Percentiles rank a stretch among this genome's conserved stretches.
Evolutionary conservation across 2,797 vertebrate species (phyloP).

Genomic region (Caiman crocodilus): DNA sequence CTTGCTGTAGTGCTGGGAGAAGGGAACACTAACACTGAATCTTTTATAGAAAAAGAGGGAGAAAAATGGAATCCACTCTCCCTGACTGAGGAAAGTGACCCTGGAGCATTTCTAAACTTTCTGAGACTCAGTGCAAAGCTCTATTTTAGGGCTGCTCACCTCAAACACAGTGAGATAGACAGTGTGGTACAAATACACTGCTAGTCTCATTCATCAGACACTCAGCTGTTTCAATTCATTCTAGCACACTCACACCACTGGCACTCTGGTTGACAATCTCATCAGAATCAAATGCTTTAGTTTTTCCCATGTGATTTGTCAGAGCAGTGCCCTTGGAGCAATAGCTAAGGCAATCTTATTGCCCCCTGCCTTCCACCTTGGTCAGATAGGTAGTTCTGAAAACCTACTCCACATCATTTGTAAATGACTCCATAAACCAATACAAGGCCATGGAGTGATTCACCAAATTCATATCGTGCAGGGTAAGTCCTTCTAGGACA

Average conservation of each 20-base stretch:
- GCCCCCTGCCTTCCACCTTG: neutral
- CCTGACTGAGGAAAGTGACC: rapidly evolving
- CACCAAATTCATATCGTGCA: neutral
- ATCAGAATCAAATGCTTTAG: neutral
- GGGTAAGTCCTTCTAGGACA: no score
- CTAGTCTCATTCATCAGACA: neutral
- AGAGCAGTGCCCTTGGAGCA: neutral
- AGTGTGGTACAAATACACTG: neutral
- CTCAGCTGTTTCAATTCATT: constrained; percentile 11
- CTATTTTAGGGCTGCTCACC: neutral
- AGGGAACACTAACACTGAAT: neutral
- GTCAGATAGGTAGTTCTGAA: neutral
- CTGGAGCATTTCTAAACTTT: neutral
- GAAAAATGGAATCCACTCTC: neutral
- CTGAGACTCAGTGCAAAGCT: rapidly evolving
- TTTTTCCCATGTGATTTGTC: neutral
- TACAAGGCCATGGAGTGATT: neutral
- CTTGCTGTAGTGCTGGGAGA: no score
- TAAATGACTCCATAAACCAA: neutral
- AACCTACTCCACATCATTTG: neutral
- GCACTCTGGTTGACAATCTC: neutral
- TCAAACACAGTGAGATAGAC: neutral
- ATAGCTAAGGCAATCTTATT: neutral
- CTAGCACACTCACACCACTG: neutral
- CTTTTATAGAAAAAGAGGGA: neutral